These are phyloP conservation scores for Hippocampus comes DNA, from an alignment of 2,113 vertebrate genomes.

Conservation along the genomic window DNA sequence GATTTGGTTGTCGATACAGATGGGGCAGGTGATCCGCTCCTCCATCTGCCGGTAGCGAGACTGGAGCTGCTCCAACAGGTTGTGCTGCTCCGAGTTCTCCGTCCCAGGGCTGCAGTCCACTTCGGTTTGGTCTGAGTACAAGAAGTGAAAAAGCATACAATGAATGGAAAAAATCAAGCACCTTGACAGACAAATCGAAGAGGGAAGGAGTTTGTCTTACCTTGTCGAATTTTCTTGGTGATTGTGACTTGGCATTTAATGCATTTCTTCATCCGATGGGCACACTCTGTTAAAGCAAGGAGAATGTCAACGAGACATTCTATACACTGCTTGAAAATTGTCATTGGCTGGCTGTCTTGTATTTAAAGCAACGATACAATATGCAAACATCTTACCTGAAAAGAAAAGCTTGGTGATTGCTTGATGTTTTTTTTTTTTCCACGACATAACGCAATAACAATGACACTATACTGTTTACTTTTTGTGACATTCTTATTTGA, in stretches of 20 bases:
- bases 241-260: slow-evolving; percentile 96
- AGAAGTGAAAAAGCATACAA: too few relatives aligned
- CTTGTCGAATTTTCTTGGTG: slow-evolving; percentile 91
- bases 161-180: neutral
- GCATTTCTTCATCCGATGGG: slow-evolving; percentile 97
- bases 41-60: slow-evolving; percentile 97
- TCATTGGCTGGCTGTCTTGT: neutral
- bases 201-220: slow-evolving; percentile 58
- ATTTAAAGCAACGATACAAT: neutral
- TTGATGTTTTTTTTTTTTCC: too few relatives aligned
- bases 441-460: too few relatives aligned
- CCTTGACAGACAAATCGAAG: neutral
- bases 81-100: slow-evolving; percentile 82
- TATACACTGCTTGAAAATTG: neutral
- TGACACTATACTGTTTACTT: too few relatives aligned
- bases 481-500: too few relatives aligned
- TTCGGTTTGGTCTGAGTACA: slow-evolving; percentile 84
- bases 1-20: slow-evolving; percentile 98
- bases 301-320: neutral
- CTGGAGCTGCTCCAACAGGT: slow-evolving; percentile 96
- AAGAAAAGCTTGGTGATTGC: neutral
- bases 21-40: slow-evolving; percentile 97
- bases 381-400: neutral
- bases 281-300: slow-evolving; percentile 79
- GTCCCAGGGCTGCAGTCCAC: slow-evolving; percentile 80